Evolutionary conservation across 2,797 vertebrate species (phyloP).

Genomic region (Melanotaenia nigrans): DNA sequence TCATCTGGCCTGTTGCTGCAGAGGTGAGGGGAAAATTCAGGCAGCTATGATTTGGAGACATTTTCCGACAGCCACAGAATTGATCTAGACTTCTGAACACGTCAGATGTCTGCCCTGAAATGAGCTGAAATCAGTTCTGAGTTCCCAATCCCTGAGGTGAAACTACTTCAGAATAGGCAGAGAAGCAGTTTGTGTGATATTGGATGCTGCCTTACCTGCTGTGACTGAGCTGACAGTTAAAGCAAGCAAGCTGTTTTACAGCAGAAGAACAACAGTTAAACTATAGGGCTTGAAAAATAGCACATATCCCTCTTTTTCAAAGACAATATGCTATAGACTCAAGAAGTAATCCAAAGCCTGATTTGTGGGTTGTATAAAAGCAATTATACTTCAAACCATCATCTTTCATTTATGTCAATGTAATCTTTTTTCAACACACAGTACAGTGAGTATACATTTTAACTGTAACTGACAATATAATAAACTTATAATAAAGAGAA

Average conservation of each 20-base stretch:
- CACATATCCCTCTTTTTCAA: constrained; percentile 1
- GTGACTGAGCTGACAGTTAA: constrained; percentile 15
- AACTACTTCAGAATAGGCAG: constrained; percentile 21
- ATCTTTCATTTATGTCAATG: neutral
- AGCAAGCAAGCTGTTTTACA: constrained; percentile 18
- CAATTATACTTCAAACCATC: neutral
- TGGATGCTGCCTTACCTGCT: constrained; percentile 16
- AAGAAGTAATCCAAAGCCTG: neutral
- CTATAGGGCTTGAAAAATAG: constrained; percentile 13
- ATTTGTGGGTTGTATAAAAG: neutral
- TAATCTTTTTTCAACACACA: neutral
- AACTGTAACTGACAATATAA: neutral
- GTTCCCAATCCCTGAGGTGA: constrained; percentile 6
- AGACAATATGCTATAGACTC: too few relatives aligned
- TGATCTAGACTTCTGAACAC: constrained; percentile 16
- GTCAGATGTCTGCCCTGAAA: constrained; percentile 19
- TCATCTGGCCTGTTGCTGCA: constrained; percentile 12
- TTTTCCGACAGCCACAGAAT: neutral
- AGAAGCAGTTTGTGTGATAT: constrained; percentile 17
- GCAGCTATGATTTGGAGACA: constrained; percentile 17
- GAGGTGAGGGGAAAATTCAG: constrained; percentile 15
- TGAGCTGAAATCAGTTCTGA: constrained; percentile 13
- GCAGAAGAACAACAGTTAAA: constrained; percentile 19
- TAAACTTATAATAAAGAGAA: neutral
- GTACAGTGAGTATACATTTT: constrained; percentile 1